phyloP scores from a whole-genome alignment of 2,797 vertebrate species.

The Okamejei kenojei region DNA sequence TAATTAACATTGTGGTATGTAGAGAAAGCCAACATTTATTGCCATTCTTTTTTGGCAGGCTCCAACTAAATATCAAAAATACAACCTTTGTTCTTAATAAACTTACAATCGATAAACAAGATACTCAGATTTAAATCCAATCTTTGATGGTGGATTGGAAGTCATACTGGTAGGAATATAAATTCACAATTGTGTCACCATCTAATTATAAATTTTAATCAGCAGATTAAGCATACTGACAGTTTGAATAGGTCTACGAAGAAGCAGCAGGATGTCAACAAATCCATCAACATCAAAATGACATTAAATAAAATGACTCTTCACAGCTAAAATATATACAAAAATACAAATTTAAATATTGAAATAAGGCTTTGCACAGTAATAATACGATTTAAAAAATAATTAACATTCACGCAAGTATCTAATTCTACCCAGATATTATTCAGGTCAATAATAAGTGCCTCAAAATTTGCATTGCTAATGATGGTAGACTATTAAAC shows the following conservation, averaged over 20 bases:
- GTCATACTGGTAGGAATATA: not conserved
- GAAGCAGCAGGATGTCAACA: not conserved
- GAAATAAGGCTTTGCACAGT: not conserved
- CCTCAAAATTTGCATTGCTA: not conserved
- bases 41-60: not conserved
- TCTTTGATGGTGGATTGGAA: not conserved
- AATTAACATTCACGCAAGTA: not conserved
- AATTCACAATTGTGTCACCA: not conserved
- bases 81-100: not conserved
- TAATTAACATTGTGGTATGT: not conserved
- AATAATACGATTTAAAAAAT: not conserved
- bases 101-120: not conserved
- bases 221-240: not conserved
- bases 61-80: not conserved
- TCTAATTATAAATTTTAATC: not conserved
- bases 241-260: not conserved
- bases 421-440: not conserved
- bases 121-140: not conserved
- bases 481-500: not conserved
- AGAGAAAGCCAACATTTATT: no score
- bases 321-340: not conserved
- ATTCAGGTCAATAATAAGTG: not conserved
- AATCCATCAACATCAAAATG: not conserved
- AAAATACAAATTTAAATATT: not conserved
- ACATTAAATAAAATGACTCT: not conserved